Conservation (phyloP, 2,113 vertebrate genomes). For the Ploceus nigricollis region DNA sequence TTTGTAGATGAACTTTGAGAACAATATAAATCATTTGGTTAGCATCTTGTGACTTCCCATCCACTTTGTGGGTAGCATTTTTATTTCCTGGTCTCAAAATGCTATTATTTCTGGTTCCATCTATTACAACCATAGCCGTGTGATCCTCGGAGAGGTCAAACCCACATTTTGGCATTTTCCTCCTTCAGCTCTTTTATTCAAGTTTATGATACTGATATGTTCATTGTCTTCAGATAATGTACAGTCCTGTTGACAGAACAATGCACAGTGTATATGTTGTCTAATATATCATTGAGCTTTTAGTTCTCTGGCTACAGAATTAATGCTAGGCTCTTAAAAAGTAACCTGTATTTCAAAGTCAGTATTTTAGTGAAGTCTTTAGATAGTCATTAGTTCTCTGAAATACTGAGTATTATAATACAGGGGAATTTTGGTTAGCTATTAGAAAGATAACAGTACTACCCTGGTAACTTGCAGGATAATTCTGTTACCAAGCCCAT, state of each 20-base stretch:
- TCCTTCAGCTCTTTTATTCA: constrained; percentile 52
- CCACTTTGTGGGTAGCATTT: constrained; percentile 12
- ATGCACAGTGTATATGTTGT: constrained; percentile 58
- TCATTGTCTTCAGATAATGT: constrained; percentile 59
- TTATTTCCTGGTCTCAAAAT: constrained; percentile 29
- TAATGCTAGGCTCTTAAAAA: background rate
- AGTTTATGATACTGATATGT: constrained; percentile 33
- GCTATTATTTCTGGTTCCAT: constrained; percentile 6
- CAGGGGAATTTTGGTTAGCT: background rate
- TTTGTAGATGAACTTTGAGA: constrained; percentile 36
- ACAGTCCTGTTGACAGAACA: constrained; percentile 35
- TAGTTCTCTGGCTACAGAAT: background rate
- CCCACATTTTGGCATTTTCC: constrained; percentile 52
- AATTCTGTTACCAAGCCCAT: background rate
- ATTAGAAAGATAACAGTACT: background rate
- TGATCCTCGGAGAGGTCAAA: constrained; percentile 50
- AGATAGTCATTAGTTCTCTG: background rate
- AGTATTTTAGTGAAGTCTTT: background rate
- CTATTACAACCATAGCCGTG: background rate
- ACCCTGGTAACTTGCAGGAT: background rate
- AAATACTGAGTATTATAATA: background rate
- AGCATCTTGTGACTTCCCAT: constrained; percentile 34
- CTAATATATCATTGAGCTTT: background rate
- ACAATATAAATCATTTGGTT: constrained; percentile 5
- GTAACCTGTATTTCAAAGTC: background rate